These are phyloP conservation scores for Cyrtorhinus lividipennis DNA, from an alignment of 1,140 invertebrate genomes.

Conservation along the genomic window DNA sequence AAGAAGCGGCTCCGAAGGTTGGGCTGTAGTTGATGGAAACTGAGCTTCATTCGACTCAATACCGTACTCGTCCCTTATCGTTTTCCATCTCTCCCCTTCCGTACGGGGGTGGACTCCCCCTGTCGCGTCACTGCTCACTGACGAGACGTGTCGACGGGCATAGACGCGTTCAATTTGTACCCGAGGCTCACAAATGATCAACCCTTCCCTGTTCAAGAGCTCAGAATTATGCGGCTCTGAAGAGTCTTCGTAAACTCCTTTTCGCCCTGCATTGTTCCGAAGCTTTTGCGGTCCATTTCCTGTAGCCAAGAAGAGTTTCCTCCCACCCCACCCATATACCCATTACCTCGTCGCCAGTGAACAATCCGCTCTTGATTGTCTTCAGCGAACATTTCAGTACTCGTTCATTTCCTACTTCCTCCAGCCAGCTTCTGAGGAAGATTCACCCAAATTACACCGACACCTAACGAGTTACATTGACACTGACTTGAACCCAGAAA, in stretches of 20 bases:
- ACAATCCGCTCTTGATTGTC: neutral
- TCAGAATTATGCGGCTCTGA: neutral
- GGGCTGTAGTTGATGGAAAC: too few species aligned
- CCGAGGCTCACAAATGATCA: neutral
- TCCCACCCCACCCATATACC: neutral
- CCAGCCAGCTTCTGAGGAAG: neutral
- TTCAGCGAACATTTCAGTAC: neutral
- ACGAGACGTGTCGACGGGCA: too few species aligned
- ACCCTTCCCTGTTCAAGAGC: neutral
- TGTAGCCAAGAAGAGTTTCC: neutral
- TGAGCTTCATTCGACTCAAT: too few species aligned
- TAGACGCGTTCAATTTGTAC: neutral
- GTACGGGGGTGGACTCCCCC: neutral
- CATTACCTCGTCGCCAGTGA: neutral
- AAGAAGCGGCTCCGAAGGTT: neutral
- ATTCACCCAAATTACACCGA: neutral
- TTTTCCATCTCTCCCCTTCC: neutral
- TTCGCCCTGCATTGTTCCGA: neutral
- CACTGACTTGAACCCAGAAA: neutral
- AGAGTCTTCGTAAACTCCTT: neutral
- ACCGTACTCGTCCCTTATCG: neutral
- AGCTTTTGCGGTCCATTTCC: neutral
- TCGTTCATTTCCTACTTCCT: neutral
- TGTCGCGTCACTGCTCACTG: too few species aligned
- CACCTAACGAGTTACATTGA: neutral